Percentiles rank a stretch among this genome's conserved stretches.
Conservation (phyloP, 2,113 vertebrate species). For the Anhinga rufa region DNA sequence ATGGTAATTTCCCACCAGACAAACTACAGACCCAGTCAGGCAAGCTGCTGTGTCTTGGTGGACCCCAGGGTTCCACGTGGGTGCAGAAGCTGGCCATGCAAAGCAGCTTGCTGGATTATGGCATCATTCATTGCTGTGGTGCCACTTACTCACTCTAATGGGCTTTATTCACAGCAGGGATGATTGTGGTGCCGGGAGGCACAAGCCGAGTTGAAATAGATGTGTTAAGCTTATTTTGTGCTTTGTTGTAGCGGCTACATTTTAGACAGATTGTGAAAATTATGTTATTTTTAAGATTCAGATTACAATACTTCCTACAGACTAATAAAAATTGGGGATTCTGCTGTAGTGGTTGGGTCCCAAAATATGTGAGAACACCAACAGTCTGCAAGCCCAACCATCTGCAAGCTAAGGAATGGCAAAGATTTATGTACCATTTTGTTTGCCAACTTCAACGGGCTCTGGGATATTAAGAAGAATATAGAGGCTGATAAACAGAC, state of each 20-base stretch:
- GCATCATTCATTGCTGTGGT: slow-evolving; percentile 1
- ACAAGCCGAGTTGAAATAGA: slow-evolving; percentile 8
- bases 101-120: slow-evolving; percentile 31
- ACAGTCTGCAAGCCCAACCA: background rate
- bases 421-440: background rate
- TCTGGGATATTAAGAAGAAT: background rate
- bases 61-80: background rate
- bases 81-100: background rate
- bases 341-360: background rate
- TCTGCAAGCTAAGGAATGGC: background rate
- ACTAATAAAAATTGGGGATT: background rate
- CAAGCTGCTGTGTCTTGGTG: background rate
- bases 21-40: background rate
- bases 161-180: slow-evolving; percentile 33
- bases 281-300: background rate
- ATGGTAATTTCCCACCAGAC: slow-evolving; percentile 3
- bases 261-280: slow-evolving; percentile 9
- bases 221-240: slow-evolving; percentile 15
- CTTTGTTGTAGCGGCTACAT: background rate
- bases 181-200: background rate
- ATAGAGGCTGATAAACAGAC: background rate
- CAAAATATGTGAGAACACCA: background rate
- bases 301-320: background rate
- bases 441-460: background rate
- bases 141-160: slow-evolving; percentile 15